A percentile compares a stretch with the other conserved stretches of the same genome.
Conservation (phyloP, 2,888 invertebrate species). For the Galerucella calmariensis region DNA sequence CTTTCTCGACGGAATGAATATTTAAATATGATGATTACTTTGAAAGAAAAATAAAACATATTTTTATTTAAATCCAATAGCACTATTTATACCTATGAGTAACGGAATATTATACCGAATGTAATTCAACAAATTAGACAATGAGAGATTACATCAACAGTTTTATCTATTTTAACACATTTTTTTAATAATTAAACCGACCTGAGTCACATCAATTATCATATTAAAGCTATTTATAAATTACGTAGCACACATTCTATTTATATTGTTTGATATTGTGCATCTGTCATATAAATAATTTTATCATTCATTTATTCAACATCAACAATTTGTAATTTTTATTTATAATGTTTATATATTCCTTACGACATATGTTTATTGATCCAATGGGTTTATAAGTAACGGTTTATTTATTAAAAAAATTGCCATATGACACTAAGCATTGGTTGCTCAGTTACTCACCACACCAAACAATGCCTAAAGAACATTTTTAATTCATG, state of each 20-base stretch:
- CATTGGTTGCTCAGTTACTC: no score
- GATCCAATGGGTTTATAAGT: no score
- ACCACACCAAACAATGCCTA: no score
- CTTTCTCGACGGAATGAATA: background rate
- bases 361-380: background rate
- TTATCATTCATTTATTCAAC: background rate
- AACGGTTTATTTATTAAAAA: no score
- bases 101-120: background rate
- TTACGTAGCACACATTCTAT: slow-evolving; percentile 2
- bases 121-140: background rate
- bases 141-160: background rate
- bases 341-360: background rate
- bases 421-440: no score
- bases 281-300: background rate
- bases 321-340: background rate
- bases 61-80: background rate
- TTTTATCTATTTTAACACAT: background rate
- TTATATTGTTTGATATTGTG: slow-evolving; percentile 4
- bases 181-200: background rate
- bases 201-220: background rate
- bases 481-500: no score
- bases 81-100: background rate
- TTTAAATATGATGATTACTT: slow-evolving; percentile 1
- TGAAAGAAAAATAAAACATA: background rate
- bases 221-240: background rate